These are phyloP conservation scores for Epinephelus malabaricus DNA, from an alignment of 2,797 vertebrate species.

Conservation along the genomic window DNA sequence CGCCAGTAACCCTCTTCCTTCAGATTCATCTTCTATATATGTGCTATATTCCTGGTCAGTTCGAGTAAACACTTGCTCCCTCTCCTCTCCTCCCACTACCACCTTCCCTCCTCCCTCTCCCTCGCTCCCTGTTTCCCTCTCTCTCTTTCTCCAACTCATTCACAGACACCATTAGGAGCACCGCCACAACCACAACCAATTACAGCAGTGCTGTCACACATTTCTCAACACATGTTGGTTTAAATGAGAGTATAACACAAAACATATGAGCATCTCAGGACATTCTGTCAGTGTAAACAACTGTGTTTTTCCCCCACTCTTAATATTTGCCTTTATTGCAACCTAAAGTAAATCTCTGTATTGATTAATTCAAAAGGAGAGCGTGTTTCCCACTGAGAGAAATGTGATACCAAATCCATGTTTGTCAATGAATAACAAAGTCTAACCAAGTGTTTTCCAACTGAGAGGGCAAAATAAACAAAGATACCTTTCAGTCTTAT, in stretches of 20 bases:
- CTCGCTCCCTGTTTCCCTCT: constrained; percentile 7
- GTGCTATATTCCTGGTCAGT: constrained; percentile 60
- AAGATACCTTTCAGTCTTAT: constrained; percentile 29
- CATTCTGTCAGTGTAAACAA: neutral
- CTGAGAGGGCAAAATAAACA: constrained; percentile 28
- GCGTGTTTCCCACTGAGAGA: constrained; percentile 5
- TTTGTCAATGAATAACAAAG: constrained; percentile 62
- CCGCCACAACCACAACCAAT: neutral
- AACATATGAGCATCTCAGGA: neutral
- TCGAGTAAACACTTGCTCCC: constrained; percentile 61
- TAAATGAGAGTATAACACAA: neutral
- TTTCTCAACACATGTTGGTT: constrained; percentile 20
- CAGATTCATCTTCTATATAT: constrained; percentile 60
- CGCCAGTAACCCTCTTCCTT: constrained; percentile 72
- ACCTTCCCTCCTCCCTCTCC: constrained; percentile 21
- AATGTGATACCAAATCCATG: constrained; percentile 26
- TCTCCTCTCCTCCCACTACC: constrained; percentile 34
- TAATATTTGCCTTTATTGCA: constrained; percentile 1
- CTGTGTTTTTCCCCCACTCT: neutral
- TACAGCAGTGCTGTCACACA: constrained; percentile 31
- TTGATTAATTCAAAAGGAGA: constrained; percentile 20
- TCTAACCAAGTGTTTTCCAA: constrained; percentile 12
- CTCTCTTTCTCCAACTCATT: constrained; percentile 44
- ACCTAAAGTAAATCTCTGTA: constrained; percentile 11
- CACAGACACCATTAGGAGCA: constrained; percentile 44